Conservation (phyloP, 2,888 invertebrate species). For the Volucella zonaria region DNA sequence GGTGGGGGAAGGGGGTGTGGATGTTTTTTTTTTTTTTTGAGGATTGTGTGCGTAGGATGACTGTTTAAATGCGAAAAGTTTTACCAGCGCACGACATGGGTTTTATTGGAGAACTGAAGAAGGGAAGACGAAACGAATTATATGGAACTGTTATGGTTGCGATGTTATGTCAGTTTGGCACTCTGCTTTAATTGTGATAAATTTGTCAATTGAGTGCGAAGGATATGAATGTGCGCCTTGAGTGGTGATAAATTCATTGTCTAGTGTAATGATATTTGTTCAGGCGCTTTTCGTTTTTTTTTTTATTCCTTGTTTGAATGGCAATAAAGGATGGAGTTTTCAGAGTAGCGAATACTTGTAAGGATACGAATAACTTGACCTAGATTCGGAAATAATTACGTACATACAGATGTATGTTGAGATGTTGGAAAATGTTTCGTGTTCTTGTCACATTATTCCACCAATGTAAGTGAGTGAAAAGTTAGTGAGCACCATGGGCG, state of each 20-base stretch:
- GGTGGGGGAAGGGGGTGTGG: too few species aligned
- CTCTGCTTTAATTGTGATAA: conserved; percentile 63
- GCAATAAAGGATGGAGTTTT: background rate
- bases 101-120: background rate
- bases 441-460: conserved; percentile 2
- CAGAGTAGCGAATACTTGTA: background rate
- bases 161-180: conserved; percentile 48
- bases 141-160: conserved; percentile 45
- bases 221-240: conserved; percentile 66
- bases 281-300: background rate
- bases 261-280: conserved; percentile 32
- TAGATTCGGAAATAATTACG: conserved; percentile 6
- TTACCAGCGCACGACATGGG: conserved; percentile 26
- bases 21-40: conserved; percentile 19
- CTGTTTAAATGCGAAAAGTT: conserved; percentile 29
- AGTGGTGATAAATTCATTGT: conserved; percentile 65
- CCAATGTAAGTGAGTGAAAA: background rate
- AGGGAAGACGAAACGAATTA: conserved; percentile 11
- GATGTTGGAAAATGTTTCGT: background rate
- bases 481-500: background rate
- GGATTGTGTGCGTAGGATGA: conserved; percentile 2
- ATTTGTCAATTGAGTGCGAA: conserved; percentile 70
- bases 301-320: background rate
- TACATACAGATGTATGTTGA: background rate
- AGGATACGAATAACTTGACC: conserved; percentile 11